Percentiles rank a stretch among this genome's conserved stretches.
Evolutionary conservation across 1,140 invertebrate genomes (phyloP).

Genomic region (Harpegnathos saltator): DNA sequence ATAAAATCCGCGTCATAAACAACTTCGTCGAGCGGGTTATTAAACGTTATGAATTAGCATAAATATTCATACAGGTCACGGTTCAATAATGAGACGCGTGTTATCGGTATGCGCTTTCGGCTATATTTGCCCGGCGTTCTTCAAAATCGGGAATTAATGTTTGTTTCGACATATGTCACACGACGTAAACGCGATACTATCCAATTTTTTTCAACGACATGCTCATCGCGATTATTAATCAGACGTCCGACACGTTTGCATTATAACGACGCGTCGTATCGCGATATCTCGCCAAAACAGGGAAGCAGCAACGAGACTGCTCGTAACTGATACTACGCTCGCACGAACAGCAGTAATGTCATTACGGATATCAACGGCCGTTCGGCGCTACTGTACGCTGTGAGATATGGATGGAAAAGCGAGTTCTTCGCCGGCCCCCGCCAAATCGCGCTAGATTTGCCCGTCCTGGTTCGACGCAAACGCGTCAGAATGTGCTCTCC

Average conservation of each 20-base stretch:
- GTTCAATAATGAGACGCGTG: too few relatives aligned
- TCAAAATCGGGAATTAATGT: constrained; percentile 12
- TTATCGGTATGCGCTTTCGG: too few relatives aligned
- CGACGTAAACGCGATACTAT: neutral
- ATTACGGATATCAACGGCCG: constrained; percentile 34
- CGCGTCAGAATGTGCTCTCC: neutral
- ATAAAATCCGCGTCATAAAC: constrained; percentile 13
- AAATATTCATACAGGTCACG: too few relatives aligned
- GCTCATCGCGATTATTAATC: constrained; percentile 57
- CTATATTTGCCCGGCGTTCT: too few relatives aligned
- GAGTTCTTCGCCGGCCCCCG: constrained; percentile 10
- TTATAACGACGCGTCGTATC: neutral
- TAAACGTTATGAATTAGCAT: neutral
- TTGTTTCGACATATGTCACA: neutral
- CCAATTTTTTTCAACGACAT: constrained; percentile 12
- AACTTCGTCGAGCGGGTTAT: constrained; percentile 8
- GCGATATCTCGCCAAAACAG: constrained; percentile 33
- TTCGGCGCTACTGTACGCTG: neutral
- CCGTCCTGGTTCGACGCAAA: neutral
- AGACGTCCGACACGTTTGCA: constrained; percentile 25
- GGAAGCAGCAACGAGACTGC: neutral
- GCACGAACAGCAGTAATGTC: constrained; percentile 48
- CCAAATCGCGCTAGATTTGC: too few relatives aligned
- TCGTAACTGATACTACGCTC: constrained; percentile 8
- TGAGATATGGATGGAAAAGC: constrained; percentile 16